Base-by-base conservation (phyloP, 2,113 vertebrate genomes). In the human (Homo sapiens) region DNA sequence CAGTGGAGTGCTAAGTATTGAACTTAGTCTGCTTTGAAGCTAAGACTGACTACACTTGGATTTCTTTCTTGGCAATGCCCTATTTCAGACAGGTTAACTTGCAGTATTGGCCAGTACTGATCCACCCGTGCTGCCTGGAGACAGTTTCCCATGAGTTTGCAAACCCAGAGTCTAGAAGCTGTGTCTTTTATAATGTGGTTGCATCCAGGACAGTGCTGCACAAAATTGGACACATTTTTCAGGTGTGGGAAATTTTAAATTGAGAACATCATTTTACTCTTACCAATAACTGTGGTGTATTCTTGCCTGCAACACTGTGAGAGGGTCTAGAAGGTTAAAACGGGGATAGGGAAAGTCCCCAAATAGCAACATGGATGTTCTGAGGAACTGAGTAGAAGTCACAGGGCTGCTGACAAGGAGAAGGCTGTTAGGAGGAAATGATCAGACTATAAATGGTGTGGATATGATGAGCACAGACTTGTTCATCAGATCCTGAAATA, bases 381-480 rank as follows among this genome's bases (percentile, higher is more conserved):
- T 35, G n/a, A 61, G 66, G 55, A 66, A 57, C 57, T 6, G 4
- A 8, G 12, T 40, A 45, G 38, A 85, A 52, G 79, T 64, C 43
- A 20, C 43, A 68, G 72, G 13, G 40, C 82, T 40, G 86, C 18
- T 90, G 84, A 57, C 78, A n/a, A 91, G 94, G 52, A 0, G 0
- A 45, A 57, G 68, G 52, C 43, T 70, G 8, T 81, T 27, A 32
- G 75, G 55, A 85, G 40, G 57, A 68, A 84, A 61, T 23, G 72
- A 55, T 75, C 48, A 8, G 66, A 88, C 61, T 27, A 2, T 70
- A 55, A 52, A 27, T 52, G 38, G 50, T 35, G 75, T 45, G 70
- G 61, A 25, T 57, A 4, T 8, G 75, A 95, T 96, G 78, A 75
- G 91, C 22, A 45, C 38, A 66, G 96, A 76, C 96, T 92, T 97